Conservation (phyloP, 2,888 invertebrate genomes). For the Labia minor region DNA sequence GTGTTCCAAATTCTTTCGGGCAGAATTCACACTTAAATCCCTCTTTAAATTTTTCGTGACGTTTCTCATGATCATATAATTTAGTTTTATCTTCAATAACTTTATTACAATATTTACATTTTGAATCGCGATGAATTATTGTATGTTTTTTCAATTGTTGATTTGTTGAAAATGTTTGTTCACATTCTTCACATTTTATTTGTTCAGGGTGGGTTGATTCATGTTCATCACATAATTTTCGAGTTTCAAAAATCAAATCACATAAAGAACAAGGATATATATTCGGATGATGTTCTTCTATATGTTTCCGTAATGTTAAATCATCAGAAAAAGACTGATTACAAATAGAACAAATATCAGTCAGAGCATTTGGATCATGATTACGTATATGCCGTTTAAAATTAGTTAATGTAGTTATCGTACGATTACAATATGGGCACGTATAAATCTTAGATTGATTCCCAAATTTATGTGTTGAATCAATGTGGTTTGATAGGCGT, state of each 20-base stretch:
- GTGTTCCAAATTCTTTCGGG: slow-evolving; percentile 24
- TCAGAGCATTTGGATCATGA: slow-evolving; percentile 20
- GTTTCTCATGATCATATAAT: slow-evolving; percentile 25
- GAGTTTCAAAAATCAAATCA: slow-evolving; percentile 21
- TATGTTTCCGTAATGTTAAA: slow-evolving; percentile 20
- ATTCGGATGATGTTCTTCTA: slow-evolving; percentile 20
- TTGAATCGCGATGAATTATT: slow-evolving; percentile 23
- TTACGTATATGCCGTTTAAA: slow-evolving; percentile 22
- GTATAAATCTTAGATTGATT: slow-evolving; percentile 20
- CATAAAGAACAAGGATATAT: slow-evolving; percentile 22
- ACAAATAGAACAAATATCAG: slow-evolving; percentile 20
- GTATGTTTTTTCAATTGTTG: slow-evolving; percentile 23
- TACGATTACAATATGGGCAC: slow-evolving; percentile 22
- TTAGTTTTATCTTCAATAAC: slow-evolving; percentile 21
- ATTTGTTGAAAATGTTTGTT: slow-evolving; percentile 22
- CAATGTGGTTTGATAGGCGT: slow-evolving; percentile 22
- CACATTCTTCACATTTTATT: slow-evolving; percentile 24
- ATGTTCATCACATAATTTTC: slow-evolving; percentile 20
- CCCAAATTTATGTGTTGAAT: slow-evolving; percentile 19
- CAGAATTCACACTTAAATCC: slow-evolving; percentile 24
- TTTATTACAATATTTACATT: slow-evolving; percentile 26
- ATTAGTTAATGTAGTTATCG: slow-evolving; percentile 21
- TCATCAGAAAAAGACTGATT: slow-evolving; percentile 20
- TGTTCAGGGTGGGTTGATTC: slow-evolving; percentile 23
- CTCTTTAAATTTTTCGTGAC: slow-evolving; percentile 22